Conservation (phyloP, 2,113 vertebrate genomes). For the Daphoenositta chrysoptera region DNA sequence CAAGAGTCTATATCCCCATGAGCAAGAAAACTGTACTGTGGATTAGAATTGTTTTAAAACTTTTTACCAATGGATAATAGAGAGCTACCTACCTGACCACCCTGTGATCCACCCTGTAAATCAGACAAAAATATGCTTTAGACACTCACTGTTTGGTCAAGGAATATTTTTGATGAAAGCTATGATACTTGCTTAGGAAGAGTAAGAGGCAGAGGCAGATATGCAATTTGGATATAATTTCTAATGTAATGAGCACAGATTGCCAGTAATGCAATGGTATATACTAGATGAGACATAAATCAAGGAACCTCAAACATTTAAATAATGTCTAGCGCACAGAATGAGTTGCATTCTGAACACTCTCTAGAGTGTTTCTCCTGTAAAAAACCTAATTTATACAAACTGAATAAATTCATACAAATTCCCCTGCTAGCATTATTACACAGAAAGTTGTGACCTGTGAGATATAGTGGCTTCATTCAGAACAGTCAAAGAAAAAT, state of each 20-base stretch:
- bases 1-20: background rate
- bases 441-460: background rate
- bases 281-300: background rate
- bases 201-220: background rate
- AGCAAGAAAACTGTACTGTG: background rate
- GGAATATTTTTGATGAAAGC: background rate
- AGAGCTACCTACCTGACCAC: background rate
- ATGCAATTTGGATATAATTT: background rate
- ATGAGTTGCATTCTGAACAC: background rate
- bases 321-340: background rate
- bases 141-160: background rate
- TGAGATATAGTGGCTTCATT: background rate
- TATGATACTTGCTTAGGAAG: background rate
- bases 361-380: background rate
- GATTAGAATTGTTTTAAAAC: background rate
- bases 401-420: background rate
- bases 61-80: background rate
- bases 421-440: background rate
- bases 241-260: accelerated
- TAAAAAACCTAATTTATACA: background rate
- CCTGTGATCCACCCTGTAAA: conserved; percentile 8
- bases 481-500: background rate
- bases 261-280: background rate
- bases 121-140: background rate
- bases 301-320: background rate